Conservation (phyloP, 1,140 invertebrate species). For the Paramacrobiotus metropolitanus region DNA sequence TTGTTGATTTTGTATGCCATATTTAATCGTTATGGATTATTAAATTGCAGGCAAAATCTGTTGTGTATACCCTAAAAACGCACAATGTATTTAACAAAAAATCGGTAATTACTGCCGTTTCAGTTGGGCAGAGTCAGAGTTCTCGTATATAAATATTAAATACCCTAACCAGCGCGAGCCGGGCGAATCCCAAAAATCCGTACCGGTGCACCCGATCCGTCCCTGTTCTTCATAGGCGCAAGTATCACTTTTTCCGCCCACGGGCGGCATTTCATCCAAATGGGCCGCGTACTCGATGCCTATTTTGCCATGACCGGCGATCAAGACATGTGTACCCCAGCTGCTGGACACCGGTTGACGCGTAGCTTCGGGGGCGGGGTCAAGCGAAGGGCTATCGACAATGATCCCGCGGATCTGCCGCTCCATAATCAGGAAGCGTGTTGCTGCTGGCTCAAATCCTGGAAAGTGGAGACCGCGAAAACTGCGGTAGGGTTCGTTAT, state of each 20-base stretch:
- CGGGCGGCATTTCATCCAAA: not conserved
- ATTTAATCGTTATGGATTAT: no score
- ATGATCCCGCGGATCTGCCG: conserved; percentile 9
- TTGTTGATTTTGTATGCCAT: no score
- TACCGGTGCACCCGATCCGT: not conserved
- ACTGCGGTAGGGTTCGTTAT: conserved; percentile 9
- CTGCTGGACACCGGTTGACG: no score
- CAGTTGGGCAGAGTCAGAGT: no score
- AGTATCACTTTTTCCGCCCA: not conserved
- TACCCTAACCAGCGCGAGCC: no score
- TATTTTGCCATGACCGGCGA: not conserved
- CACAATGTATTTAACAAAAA: no score
- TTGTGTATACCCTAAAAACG: no score
- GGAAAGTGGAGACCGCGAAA: conserved; percentile 15
- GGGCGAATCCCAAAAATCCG: conserved; percentile 6
- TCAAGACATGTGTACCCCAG: not conserved
- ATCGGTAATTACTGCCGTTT: no score
- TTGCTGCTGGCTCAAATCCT: conserved; percentile 14
- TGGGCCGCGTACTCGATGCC: not conserved
- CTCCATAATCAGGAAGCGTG: conserved; percentile 12
- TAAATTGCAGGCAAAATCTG: no score
- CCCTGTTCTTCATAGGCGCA: not conserved
- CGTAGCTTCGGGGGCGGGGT: no score
- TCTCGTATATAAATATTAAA: no score
- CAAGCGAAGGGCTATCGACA: conserved; percentile 3